Evolutionary conservation across 2,888 invertebrate genomes (phyloP), one percentile per base, ranked within the genome.

Genomic region (Ernsta delagoae): DNA sequence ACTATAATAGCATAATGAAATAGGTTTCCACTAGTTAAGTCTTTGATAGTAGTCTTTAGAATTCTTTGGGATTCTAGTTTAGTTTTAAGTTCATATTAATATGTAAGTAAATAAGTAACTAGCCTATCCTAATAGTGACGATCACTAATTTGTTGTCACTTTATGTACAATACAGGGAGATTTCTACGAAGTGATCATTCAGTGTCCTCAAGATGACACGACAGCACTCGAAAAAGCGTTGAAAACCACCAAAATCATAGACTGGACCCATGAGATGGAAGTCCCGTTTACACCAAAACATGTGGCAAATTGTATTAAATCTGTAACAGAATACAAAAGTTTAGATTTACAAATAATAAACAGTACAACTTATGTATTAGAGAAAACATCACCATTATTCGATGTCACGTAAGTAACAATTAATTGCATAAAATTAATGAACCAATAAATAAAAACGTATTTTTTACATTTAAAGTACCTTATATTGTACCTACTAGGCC

Each of bases 301-400:
- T 34, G 56, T 34, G 3, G 34, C 56, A 3, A 34, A 56, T 34
- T 56, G 56, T 34, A 31, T 56, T 34, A 34, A 34, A 34, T 11
- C n/a, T 0, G 34, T 56, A 4, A 24, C 34, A 34, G n/a, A n/a
- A 9, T 34, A 56, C 34, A 56, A 56, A n/a, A 11, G 5, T n/a
- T 34, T 56, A 8, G 34, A 56, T n/a, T 11, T 56, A 56, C 56
- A 56, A 24, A 56, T 56, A 16, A 56, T 56, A 34, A 34, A 56
- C 24, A 56, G 56, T n/a, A 56, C 39, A 6, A 60, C 60, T 41
- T 41, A 43, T 66, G 39, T 59, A 41, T 83, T 77, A n/a, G 56
- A 89, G 75, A 88, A 90, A 64, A 70, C 70, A 70, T 90, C 87
- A 1, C 90, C 88, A 63, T 83, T 82, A 34, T 56, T 56, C 34